Evolutionary conservation across 2,888 invertebrate species (phyloP), one percentile per base, ranked within the genome.

Genomic region (Phymatocera aterrima): DNA sequence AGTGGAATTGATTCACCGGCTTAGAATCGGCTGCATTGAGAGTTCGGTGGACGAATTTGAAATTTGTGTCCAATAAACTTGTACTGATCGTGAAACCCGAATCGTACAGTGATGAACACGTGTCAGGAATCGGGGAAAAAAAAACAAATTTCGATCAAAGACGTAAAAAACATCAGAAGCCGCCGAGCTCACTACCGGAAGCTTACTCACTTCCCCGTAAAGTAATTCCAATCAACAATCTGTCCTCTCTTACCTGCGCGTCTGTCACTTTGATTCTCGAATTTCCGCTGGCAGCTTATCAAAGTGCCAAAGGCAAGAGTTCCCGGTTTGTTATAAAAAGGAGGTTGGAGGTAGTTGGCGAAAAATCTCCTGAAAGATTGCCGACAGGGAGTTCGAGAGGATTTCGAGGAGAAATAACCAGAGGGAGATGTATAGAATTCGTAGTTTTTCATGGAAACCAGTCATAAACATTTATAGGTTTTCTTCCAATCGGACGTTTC

Each of bases 191-290:
- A 10, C 70, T 48, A 72, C 18, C 48, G 34, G 72, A 72, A 72
- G 10, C 34, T 51, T 51, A 18, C 51, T 72, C 34, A 31, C 1
- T 37, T 6, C 64, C 37, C 8, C 43, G 5, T 24, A 40, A 57
- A 54, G 60, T 75, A 75, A 75, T 75, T 75, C 75, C 75, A 75
- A 75, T 75, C 75, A 75, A 60, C 72, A 72, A 72, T 31, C 48
- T 51, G 72, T 72, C 51, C 48, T 34, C 72, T 40, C n/a, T 48
- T 43, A 51, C 51, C n/a, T 31, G 5, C 72, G 5, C 72, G 72
- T 51, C 72, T 28, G 34, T 72, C 48, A 51, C 72, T 43, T 72
- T 48, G 43, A 43, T 72, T 31, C 72, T 72, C 72, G 48, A 48
- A 72, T 72, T 60, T 75, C 60, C 60, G 60, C 12, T 60, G 57